Base-by-base conservation (phyloP, 2,113 vertebrate genomes). In the Python bivittatus region DNA sequence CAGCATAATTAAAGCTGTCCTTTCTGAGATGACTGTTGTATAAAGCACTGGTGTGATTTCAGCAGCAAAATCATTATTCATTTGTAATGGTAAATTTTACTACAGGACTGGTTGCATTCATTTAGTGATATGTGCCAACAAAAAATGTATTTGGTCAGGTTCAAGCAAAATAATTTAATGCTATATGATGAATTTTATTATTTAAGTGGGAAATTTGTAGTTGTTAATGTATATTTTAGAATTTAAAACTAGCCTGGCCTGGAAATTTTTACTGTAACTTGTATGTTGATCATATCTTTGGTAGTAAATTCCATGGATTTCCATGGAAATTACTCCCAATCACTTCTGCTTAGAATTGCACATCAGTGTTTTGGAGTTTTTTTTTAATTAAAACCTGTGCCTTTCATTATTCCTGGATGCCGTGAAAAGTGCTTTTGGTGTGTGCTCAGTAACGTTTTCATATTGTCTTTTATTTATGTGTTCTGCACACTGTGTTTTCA, bases 141-240 rank as follows among this genome's bases (percentile, higher is more conserved):
- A 93, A 97, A 88, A 94, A 92, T 9, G 5, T 91, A 33, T 95
- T 94, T 96, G 94, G 83, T 94, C 86, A 96, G 92, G 94, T 91
- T 95, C 95, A 92, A 84, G 94, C 93, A 91, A 92, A 72, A 93
- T 88, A 93, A 61, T 91, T 60, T 94, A 93, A 96, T 33, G 5
- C 94, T 95, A 38, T 48, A 94, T 90, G 93, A 91, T 56, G 89
- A 61, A 23, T 85, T 94, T 93, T 91, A 94, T 25, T 94, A 96
- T 85, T 64, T 79, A 94, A 90, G 92, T 92, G 48, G 25, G 25
- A 48, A 53, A 17, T 11, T 23, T 23, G 22, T 38, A 20, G 29
- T 87, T 56, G 17, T 56, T 38, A 87, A 72, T 11, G 90, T 61
- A 79, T 91, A 93, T 86, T 88, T 89, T 92, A 92, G 88, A 68